These are phyloP conservation scores for Nephrotoma guestfalica DNA, from an alignment of 2,888 invertebrate genomes.

Conservation along the genomic window DNA sequence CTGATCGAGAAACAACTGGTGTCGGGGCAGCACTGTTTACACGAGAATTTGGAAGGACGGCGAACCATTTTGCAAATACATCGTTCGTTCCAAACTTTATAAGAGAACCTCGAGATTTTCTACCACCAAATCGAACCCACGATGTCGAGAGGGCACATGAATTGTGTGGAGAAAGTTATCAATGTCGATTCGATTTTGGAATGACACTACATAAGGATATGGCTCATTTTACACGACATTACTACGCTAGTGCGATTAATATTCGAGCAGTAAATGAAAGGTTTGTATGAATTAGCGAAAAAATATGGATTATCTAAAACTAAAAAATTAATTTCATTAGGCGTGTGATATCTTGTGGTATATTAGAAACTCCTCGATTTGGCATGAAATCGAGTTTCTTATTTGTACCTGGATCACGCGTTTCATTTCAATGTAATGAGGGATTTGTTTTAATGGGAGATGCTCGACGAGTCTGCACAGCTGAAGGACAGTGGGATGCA, in stretches of 20 bases:
- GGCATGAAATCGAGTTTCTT: slow-evolving; percentile 82
- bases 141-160: slow-evolving; percentile 49
- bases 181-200: slow-evolving; percentile 78
- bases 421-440: slow-evolving; percentile 82
- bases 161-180: slow-evolving; percentile 66
- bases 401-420: slow-evolving; percentile 71
- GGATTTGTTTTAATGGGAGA: slow-evolving; percentile 77
- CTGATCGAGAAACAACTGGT: slow-evolving; percentile 55
- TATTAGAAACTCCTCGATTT: slow-evolving; percentile 78
- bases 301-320: neutral
- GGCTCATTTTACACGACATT: slow-evolving; percentile 76
- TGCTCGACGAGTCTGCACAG: slow-evolving; percentile 61
- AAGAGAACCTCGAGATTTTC: slow-evolving; percentile 51
- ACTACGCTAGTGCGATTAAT: slow-evolving; percentile 43
- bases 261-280: slow-evolving; percentile 26
- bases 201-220: slow-evolving; percentile 71
- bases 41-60: slow-evolving; percentile 63
- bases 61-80: slow-evolving; percentile 66
- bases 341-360: slow-evolving; percentile 67
- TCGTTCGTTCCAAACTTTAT: slow-evolving; percentile 42
- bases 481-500: slow-evolving; percentile 69
- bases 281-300: slow-evolving; percentile 17
- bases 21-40: slow-evolving; percentile 65
- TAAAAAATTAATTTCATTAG: slow-evolving; percentile 17
- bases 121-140: slow-evolving; percentile 53